These are phyloP conservation scores for Ametastegia equiseti DNA, from an alignment of 2,888 invertebrate species.

Conservation along the genomic window DNA sequence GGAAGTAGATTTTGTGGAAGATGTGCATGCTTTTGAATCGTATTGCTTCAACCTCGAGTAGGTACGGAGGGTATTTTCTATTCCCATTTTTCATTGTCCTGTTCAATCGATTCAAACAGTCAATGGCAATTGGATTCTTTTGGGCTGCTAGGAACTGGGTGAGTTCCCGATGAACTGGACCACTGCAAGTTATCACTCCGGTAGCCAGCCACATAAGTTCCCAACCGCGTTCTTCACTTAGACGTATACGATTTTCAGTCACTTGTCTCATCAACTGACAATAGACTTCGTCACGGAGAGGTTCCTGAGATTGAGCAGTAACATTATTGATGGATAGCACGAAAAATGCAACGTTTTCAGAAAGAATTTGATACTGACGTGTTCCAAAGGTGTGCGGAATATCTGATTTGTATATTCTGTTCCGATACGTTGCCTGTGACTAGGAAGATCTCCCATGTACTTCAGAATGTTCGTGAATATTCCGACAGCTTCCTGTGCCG, in stretches of 20 bases:
- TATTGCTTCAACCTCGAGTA: slow-evolving; percentile 96
- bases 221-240: slow-evolving; percentile 96
- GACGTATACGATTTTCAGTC: slow-evolving; percentile 89
- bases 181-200: slow-evolving; percentile 90
- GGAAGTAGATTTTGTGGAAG: slow-evolving; percentile 97
- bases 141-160: slow-evolving; percentile 87
- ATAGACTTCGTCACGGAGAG: slow-evolving; percentile 92
- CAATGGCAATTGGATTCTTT: slow-evolving; percentile 86
- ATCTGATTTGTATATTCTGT: slow-evolving; percentile 94
- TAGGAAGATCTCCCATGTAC: slow-evolving; percentile 96
- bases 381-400: slow-evolving; percentile 86
- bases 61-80: slow-evolving; percentile 91
- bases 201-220: slow-evolving; percentile 95
- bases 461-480: slow-evolving; percentile 88
- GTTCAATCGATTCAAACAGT: slow-evolving; percentile 89
- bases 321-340: not conserved
- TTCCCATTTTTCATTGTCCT: slow-evolving; percentile 86
- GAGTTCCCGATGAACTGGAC: slow-evolving; percentile 86
- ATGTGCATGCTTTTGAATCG: slow-evolving; percentile 96
- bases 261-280: slow-evolving; percentile 97
- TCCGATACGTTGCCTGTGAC: slow-evolving; percentile 84
- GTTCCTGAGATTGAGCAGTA: slow-evolving; percentile 81
- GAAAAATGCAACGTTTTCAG: too few species aligned
- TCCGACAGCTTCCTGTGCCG: slow-evolving; percentile 85
- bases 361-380: slow-evolving; percentile 74